Evolutionary conservation across 2,888 invertebrate genomes (phyloP), one percentile per base, ranked within the genome.

Genomic region (Monochamus alternatus): DNA sequence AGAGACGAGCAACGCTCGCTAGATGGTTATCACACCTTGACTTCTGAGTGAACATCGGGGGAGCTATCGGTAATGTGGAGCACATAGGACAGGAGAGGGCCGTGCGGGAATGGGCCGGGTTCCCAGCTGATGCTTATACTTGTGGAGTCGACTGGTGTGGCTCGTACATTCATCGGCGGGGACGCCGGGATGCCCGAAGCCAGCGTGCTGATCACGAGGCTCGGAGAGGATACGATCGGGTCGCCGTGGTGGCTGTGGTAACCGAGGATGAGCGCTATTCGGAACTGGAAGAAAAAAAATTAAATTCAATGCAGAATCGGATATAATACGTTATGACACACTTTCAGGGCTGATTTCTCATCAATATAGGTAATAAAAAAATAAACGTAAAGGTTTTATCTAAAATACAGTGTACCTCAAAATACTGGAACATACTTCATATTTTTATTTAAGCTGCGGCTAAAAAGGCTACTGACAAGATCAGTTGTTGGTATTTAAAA

Each of bases 51-150:
- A 81, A 84, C 85, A 73, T 84, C 81, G 72, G 85, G 86, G 78
- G 86, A 84, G 83, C 85, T 55, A 81, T 88, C 88, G 74, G 91
- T 91, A 63, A 97, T 92, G 84, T 93, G 91, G 80, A 97, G 90
- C 81, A 95, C 94, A 90, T 97, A 98, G 80, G 96, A 95, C 77
- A 96, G 92, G 83, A 98, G 91, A 58, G 96, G 96, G 80, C 96
- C 97, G 88, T 97, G 97, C 69, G 95, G 94, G 87, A 95, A 96
- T 71, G 93, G 92, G 14, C 97, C 97, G 14, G 96, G 94, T 87
- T 94, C 93, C 97, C 97, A 98, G 83, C 95, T 95, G 76, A 98
- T 93, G 79, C 96, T 95, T 78, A 97, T 94, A 82, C 96, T 93
- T 82, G 93, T 93, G 68, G 95, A 92, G 88, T 97, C 96, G 73